Percentiles rank a stretch among this genome's conserved stretches.
Evolutionary conservation across 2,797 vertebrate genomes (phyloP).

Genomic region (Podargus strigoides): DNA sequence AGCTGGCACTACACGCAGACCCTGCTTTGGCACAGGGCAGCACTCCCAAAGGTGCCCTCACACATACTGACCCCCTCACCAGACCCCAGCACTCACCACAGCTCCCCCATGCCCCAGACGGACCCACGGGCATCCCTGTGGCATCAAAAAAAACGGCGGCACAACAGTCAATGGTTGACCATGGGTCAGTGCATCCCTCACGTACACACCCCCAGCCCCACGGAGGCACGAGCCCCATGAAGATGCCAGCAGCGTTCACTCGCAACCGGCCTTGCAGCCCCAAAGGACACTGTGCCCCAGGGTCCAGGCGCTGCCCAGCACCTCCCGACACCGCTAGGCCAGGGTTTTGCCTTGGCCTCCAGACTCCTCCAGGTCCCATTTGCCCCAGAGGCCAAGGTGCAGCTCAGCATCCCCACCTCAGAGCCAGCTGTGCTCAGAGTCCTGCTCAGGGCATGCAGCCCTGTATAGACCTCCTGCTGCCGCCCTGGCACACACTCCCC

Average conservation of each 20-base stretch:
- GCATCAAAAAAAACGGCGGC: background rate
- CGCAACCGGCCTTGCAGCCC: background rate
- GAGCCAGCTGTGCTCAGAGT: background rate
- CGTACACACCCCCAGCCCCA: fast-evolving
- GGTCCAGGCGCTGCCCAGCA: background rate
- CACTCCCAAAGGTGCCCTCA: background rate
- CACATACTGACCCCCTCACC: fast-evolving
- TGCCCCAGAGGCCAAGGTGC: fast-evolving
- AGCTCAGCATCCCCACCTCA: background rate
- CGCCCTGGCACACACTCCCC: background rate
- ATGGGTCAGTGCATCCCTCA: background rate
- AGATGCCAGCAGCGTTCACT: background rate
- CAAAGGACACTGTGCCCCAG: fast-evolving
- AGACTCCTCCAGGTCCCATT: background rate
- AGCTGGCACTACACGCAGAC: background rate
- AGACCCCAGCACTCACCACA: background rate
- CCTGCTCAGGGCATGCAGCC: background rate
- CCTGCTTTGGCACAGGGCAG: background rate
- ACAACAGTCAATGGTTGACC: background rate
- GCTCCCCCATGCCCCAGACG: background rate
- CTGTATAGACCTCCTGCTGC: background rate
- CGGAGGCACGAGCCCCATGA: fast-evolving
- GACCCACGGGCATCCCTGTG: background rate
- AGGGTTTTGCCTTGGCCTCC: background rate
- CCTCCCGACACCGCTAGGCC: background rate